These are phyloP conservation scores for Galeopterus variegatus DNA, from an alignment of 2,113 vertebrate species.

Conservation along the genomic window DNA sequence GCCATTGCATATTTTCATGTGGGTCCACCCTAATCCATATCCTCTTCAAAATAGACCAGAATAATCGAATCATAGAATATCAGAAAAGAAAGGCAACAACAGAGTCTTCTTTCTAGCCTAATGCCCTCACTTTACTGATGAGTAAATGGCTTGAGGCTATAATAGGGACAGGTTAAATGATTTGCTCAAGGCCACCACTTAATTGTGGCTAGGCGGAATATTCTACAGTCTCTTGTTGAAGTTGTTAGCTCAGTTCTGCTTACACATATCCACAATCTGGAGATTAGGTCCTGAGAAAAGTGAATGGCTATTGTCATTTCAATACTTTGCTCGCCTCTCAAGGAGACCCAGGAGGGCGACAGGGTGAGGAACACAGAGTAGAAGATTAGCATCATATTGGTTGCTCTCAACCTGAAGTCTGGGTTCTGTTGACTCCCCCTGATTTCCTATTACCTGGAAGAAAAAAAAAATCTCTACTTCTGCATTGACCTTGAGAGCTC, in stretches of 20 bases:
- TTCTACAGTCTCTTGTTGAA: neutral
- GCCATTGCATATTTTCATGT: neutral
- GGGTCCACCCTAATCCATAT: neutral
- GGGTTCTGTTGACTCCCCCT: neutral
- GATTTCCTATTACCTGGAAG: neutral
- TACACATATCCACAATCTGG: neutral
- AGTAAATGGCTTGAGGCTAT: neutral
- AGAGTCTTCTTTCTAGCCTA: neutral
- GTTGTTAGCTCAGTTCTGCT: neutral
- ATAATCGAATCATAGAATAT: neutral
- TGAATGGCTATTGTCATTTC: neutral
- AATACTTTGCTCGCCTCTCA: neutral
- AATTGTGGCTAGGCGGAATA: neutral
- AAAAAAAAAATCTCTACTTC: neutral
- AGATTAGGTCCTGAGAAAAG: neutral
- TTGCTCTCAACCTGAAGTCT: neutral
- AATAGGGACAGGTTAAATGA: neutral
- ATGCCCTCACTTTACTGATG: neutral
- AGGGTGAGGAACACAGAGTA: neutral
- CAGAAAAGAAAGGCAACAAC: neutral
- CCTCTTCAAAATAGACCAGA: neutral
- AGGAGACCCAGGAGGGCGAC: neutral
- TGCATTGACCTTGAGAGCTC: neutral
- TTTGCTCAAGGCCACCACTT: neutral
- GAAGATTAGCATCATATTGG: neutral